A percentile compares a stretch with the other conserved stretches of the same genome.
phyloP scores from a whole-genome alignment of 2,888 invertebrate species.

The Hemaris fuciformis region DNA sequence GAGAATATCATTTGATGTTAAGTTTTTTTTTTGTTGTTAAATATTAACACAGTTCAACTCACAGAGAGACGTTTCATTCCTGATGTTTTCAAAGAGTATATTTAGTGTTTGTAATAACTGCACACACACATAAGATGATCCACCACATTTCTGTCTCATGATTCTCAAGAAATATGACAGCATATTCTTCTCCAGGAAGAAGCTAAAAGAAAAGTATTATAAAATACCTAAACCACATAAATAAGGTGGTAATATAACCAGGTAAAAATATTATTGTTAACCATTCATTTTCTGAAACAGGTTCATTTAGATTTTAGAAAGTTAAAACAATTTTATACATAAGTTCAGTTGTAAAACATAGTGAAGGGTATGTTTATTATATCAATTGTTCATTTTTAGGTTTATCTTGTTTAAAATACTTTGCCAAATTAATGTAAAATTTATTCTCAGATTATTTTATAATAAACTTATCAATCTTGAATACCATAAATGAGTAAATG shows the following conservation, averaged over 20 bases:
- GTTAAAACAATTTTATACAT: too few species aligned
- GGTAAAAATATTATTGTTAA: too few species aligned
- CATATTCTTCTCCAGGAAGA: slow-evolving; percentile 99
- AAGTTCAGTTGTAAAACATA: too few species aligned
- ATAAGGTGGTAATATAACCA: too few species aligned
- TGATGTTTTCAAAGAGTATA: slow-evolving; percentile 99
- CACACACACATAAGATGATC: slow-evolving; percentile 96
- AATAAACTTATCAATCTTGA: neutral
- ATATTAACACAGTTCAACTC: slow-evolving; percentile 74
- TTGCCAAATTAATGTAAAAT: too few species aligned
- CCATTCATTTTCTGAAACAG: too few species aligned
- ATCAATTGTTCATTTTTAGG: neutral
- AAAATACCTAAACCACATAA: too few species aligned
- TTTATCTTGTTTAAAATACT: too few species aligned
- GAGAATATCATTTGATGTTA: too few species aligned
- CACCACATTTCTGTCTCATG: slow-evolving; percentile 98
- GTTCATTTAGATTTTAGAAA: too few species aligned
- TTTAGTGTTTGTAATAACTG: slow-evolving; percentile 98
- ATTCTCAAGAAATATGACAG: slow-evolving; percentile 98
- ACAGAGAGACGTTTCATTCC: slow-evolving; percentile 99
- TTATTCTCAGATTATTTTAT: neutral
- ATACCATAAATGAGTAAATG: neutral
- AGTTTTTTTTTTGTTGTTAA: neutral
- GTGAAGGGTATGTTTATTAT: neutral
- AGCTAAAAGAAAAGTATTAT: slow-evolving; percentile 88